A percentile compares a stretch with the other conserved stretches of the same genome.
Evolutionary conservation across 1,140 invertebrate genomes (phyloP).

Genomic region (Drosophila suzukii): DNA sequence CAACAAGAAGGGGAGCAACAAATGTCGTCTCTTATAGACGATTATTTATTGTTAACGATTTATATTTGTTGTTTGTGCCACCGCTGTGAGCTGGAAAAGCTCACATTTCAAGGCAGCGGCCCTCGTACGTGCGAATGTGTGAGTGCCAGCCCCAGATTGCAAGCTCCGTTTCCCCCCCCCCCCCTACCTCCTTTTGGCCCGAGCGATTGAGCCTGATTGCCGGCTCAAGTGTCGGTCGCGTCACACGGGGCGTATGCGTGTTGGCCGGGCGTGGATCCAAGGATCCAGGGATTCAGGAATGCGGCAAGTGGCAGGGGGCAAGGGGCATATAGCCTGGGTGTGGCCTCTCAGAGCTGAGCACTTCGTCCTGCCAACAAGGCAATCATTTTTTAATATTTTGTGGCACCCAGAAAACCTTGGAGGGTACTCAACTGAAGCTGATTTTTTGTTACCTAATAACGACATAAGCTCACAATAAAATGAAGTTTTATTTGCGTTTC

Average conservation of each 20-base stretch:
- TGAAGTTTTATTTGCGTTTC: neutral
- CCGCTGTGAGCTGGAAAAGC: slow-evolving; percentile 39
- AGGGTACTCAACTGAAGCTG: neutral
- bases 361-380: slow-evolving; percentile 15
- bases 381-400: slow-evolving; percentile 36
- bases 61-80: slow-evolving; percentile 65
- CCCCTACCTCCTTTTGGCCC: slow-evolving; percentile 39
- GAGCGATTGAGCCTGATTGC: slow-evolving; percentile 79
- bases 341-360: slow-evolving; percentile 39
- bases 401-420: neutral
- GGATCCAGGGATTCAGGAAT: slow-evolving; percentile 5
- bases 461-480: neutral
- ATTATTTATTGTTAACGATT: slow-evolving; percentile 83
- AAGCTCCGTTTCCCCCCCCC: slow-evolving; percentile 30
- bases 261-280: slow-evolving; percentile 22
- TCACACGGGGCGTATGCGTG: slow-evolving; percentile 67
- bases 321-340: slow-evolving; percentile 13
- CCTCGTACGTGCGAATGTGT: slow-evolving; percentile 66
- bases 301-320: neutral
- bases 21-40: slow-evolving; percentile 69
- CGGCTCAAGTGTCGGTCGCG: slow-evolving; percentile 77
- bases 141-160: slow-evolving; percentile 72
- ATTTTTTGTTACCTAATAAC: neutral
- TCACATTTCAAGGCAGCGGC: slow-evolving; percentile 65
- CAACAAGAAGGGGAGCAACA: slow-evolving; percentile 25